Evolutionary conservation across 2,888 invertebrate genomes (phyloP).

Genomic region (Frankliniella intonsa): DNA sequence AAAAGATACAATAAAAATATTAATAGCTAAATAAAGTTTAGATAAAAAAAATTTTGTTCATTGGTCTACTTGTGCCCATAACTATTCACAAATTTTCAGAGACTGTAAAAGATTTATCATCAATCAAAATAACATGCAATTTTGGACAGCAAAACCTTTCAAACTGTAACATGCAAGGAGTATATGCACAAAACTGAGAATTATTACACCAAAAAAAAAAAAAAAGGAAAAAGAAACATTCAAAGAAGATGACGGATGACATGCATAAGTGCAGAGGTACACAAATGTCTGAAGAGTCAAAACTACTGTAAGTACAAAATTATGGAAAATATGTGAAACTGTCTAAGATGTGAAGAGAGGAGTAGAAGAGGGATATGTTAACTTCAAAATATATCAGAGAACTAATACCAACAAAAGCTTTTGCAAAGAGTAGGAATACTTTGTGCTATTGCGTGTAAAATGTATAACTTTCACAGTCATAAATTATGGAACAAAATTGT

Average conservation of each 20-base stretch:
- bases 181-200: slow-evolving; percentile 31
- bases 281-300: background rate
- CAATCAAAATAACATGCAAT: slow-evolving; percentile 15
- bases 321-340: background rate
- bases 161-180: slow-evolving; percentile 38
- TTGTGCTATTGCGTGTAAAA: no score
- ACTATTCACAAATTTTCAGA: no score
- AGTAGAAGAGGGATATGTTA: no score
- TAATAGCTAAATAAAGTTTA: slow-evolving; percentile 30
- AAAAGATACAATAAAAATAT: slow-evolving; percentile 34
- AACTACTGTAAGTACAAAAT: background rate
- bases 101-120: slow-evolving; percentile 28
- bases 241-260: background rate
- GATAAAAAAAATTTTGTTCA: background rate
- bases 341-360: background rate
- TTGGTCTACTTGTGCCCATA: slow-evolving; percentile 28
- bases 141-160: background rate
- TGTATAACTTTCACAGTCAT: no score
- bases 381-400: no score
- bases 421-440: no score
- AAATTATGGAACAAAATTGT: no score
- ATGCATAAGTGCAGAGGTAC: no score
- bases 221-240: slow-evolving; percentile 7
- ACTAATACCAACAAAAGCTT: no score
- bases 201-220: slow-evolving; percentile 28